Evolutionary conservation across 2,888 invertebrate genomes (phyloP).

Genomic region (Keiferia lycopersicella): DNA sequence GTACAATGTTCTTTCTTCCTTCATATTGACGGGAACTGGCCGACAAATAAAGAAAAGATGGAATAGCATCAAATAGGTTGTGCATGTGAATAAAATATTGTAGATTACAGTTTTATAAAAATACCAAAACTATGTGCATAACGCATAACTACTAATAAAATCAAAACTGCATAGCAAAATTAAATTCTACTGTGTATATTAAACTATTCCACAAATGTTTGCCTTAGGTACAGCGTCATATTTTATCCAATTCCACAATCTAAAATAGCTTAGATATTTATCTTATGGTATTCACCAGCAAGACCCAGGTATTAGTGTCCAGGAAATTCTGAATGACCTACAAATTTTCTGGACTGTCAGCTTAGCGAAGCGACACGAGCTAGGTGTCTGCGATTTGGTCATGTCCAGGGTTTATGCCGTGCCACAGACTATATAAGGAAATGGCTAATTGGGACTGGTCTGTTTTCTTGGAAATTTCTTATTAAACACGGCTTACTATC

Average conservation of each 20-base stretch:
- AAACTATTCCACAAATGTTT: not conserved
- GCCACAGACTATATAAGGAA: slow-evolving; percentile 11
- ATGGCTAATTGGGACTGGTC: slow-evolving; percentile 10
- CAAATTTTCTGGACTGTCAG: slow-evolving; percentile 17
- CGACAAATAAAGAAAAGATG: too few species aligned
- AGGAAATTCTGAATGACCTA: slow-evolving; percentile 24
- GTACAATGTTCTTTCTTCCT: too few species aligned
- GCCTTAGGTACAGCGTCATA: slow-evolving; percentile 9
- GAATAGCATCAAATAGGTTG: not conserved
- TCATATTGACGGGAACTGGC: too few species aligned
- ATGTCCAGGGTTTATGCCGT: not conserved
- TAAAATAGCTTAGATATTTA: slow-evolving; percentile 19
- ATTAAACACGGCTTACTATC: not conserved
- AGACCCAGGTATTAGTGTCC: slow-evolving; percentile 13
- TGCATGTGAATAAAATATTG: too few species aligned
- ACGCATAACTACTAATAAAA: too few species aligned
- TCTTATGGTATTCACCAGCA: slow-evolving; percentile 17
- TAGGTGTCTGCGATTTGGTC: slow-evolving; percentile 17
- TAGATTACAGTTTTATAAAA: too few species aligned
- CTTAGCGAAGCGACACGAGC: slow-evolving; percentile 18
- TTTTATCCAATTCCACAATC: slow-evolving; percentile 10
- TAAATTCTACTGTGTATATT: slow-evolving; percentile 1
- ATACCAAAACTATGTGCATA: too few species aligned
- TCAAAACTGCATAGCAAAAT: not conserved
- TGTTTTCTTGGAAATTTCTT: not conserved